These are phyloP conservation scores for Theristus sp. DNA, from an alignment of 2,888 invertebrate species.

Conservation along the genomic window DNA sequence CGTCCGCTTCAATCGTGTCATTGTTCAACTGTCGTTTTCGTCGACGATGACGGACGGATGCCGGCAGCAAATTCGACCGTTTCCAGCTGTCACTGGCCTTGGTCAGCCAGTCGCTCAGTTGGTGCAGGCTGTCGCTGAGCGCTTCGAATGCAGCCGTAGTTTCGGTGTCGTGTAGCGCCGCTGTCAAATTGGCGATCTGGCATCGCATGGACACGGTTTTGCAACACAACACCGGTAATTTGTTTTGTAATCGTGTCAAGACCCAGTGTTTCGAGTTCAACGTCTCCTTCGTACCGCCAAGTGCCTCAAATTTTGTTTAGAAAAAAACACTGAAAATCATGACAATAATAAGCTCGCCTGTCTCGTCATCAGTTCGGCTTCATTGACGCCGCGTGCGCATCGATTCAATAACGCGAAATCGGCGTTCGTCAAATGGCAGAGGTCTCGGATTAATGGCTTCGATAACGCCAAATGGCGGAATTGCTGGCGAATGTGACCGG, in stretches of 20 bases:
- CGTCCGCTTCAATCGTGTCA: too few species aligned
- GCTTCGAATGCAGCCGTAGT: neutral
- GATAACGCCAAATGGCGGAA: too few species aligned
- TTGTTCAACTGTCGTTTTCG: too few species aligned
- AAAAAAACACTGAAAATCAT: too few species aligned
- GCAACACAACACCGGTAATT: neutral
- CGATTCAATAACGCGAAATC: neutral
- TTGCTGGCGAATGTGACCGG: too few species aligned
- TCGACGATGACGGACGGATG: too few species aligned
- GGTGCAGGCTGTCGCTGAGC: neutral
- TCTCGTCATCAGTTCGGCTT: neutral
- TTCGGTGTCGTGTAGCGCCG: neutral
- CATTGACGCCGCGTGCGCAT: neutral
- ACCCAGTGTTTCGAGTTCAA: too few species aligned
- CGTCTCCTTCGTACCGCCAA: too few species aligned
- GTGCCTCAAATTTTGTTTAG: too few species aligned
- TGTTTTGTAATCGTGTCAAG: neutral
- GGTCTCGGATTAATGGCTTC: too few species aligned
- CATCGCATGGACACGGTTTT: neutral
- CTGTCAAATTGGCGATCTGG: neutral
- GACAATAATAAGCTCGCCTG: too few species aligned
- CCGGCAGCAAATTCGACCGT: too few species aligned
- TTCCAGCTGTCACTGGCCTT: neutral
- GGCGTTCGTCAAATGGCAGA: neutral
- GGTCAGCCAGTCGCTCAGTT: neutral